These are phyloP conservation scores for Tachina fera DNA, from an alignment of 2,888 invertebrate species.

Conservation along the genomic window DNA sequence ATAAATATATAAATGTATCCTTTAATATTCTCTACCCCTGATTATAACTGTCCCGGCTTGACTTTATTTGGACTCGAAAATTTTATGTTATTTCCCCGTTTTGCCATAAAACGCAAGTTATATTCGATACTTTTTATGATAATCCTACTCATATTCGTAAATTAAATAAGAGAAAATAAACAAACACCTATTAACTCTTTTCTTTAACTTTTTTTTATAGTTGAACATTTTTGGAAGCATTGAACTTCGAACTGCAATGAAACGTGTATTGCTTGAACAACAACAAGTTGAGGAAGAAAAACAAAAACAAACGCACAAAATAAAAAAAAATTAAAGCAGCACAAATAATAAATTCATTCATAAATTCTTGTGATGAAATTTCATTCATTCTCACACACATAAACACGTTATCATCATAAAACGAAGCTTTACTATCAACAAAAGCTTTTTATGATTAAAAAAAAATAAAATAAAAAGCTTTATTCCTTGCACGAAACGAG, in stretches of 20 bases:
- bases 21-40: no score
- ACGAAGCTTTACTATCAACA: slow-evolving; percentile 75
- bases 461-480: slow-evolving; percentile 21
- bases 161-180: background rate
- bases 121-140: no score
- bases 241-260: background rate
- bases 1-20: no score
- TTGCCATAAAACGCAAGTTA: no score
- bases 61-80: no score
- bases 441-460: slow-evolving; percentile 51
- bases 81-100: no score
- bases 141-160: no score
- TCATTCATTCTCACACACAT: slow-evolving; percentile 44
- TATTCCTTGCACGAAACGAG: slow-evolving; percentile 68
- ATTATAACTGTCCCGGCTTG: no score
- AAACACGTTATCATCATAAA: background rate
- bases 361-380: slow-evolving; percentile 71
- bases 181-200: background rate
- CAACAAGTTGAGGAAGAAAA: background rate
- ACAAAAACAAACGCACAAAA: background rate
- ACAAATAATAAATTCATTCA: slow-evolving; percentile 75
- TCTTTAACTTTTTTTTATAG: background rate
- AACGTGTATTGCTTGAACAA: background rate
- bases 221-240: background rate
- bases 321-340: background rate